Evolutionary conservation across 2,113 vertebrate species (phyloP).

Genomic region (Nansenia antarctica): DNA sequence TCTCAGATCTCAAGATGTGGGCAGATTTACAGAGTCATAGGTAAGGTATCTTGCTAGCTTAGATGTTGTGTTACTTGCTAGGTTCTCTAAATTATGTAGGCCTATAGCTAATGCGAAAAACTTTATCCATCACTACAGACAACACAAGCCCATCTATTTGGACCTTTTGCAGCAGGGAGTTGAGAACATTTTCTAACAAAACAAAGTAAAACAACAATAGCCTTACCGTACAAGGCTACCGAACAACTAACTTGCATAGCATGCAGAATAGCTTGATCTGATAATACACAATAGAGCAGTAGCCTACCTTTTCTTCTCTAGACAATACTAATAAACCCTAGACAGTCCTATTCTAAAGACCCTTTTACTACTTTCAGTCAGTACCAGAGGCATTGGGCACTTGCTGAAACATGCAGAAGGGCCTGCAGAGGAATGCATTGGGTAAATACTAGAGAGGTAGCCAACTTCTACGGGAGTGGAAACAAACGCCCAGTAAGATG

Average conservation of each 20-base stretch:
- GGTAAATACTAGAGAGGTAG: conserved; percentile 18
- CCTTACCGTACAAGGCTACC: neutral
- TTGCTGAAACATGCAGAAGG: conserved; percentile 54
- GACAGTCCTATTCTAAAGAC: conserved; percentile 20
- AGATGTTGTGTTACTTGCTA: too few relatives aligned
- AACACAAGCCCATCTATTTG: neutral
- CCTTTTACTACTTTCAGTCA: conserved; percentile 16
- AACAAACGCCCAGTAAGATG: neutral
- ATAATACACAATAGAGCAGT: neutral
- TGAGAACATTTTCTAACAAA: too few relatives aligned
- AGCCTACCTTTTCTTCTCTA: neutral
- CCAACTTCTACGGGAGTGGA: neutral
- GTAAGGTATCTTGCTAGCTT: too few relatives aligned
- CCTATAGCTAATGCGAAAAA: too few relatives aligned
- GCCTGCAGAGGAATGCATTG: conserved; percentile 51
- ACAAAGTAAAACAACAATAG: neutral
- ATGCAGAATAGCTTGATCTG: neutral
- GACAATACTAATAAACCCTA: neutral
- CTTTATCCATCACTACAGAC: too few relatives aligned
- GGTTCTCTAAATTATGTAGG: too few relatives aligned
- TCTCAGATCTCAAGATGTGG: too few relatives aligned
- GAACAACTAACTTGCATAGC: neutral
- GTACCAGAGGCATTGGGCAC: conserved; percentile 20
- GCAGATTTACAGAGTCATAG: too few relatives aligned
- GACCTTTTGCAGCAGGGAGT: neutral